phyloP scores from a whole-genome alignment of 2,888 invertebrate species.

The Cremastinae sp. region DNA sequence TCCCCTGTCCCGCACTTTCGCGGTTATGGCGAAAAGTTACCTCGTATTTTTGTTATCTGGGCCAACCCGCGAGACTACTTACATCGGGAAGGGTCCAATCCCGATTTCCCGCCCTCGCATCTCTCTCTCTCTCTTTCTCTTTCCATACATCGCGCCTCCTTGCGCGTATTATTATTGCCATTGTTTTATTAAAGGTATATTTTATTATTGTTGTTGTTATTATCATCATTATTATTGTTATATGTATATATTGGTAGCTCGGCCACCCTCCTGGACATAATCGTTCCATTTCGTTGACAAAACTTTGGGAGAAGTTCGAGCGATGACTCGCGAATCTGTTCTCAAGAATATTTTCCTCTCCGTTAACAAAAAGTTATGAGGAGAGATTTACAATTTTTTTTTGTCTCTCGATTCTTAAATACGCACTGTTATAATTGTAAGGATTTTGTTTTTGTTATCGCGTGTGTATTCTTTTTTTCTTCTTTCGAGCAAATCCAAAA shows the following conservation, averaged over 20 bases:
- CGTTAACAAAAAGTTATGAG: conserved; percentile 15
- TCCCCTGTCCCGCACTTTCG: conserved; percentile 58
- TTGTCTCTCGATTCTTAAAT: not conserved
- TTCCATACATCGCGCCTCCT: not conserved
- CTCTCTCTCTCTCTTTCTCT: too few species aligned
- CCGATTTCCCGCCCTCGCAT: conserved; percentile 41
- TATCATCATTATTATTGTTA: conserved; percentile 25
- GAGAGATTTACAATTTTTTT: too few species aligned
- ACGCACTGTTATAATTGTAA: too few species aligned
- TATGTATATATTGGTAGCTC: conserved; percentile 30
- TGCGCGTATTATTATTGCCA: conserved; percentile 10
- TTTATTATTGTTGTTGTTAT: too few species aligned
- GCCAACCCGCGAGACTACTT: conserved; percentile 71
- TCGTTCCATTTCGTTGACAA: conserved; percentile 35
- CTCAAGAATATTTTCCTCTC: not conserved
- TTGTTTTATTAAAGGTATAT: conserved; percentile 8
- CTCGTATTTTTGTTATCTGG: conserved; percentile 79
- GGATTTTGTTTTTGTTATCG: not conserved
- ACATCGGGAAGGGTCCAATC: conserved; percentile 57
- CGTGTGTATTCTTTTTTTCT: not conserved
- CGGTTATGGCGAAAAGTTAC: conserved; percentile 77
- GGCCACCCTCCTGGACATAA: conserved; percentile 9
- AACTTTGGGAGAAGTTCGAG: conserved; percentile 12
- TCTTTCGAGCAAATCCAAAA: too few species aligned
- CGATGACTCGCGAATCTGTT: not conserved